Conservation (phyloP, 2,888 invertebrate species). For the Microplitis deprimator region DNA sequence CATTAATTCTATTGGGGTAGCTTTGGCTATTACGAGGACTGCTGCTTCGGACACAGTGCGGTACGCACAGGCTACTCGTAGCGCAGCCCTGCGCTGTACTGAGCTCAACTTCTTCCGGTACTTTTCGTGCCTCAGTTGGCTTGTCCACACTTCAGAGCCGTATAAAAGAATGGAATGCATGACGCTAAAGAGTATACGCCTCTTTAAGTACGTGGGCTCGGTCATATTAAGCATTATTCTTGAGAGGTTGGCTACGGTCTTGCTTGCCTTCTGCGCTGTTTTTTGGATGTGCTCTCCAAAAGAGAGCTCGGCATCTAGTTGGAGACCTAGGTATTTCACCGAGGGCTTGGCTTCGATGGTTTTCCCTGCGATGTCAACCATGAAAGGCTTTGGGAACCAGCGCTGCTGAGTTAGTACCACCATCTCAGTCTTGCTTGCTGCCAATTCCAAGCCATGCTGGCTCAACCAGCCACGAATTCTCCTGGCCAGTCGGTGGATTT, state of each 20-base stretch:
- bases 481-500: slow-evolving; percentile 29
- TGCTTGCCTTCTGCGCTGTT: slow-evolving; percentile 44
- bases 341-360: slow-evolving; percentile 17
- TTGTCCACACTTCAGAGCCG: slow-evolving; percentile 48
- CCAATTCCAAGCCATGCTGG: slow-evolving; percentile 39
- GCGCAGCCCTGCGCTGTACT: slow-evolving; percentile 46
- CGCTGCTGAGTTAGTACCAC: slow-evolving; percentile 43
- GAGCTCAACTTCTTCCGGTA: slow-evolving; percentile 45
- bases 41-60: background rate
- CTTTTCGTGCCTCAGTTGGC: slow-evolving; percentile 40
- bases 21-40: slow-evolving; percentile 13
- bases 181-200: slow-evolving; percentile 41
- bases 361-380: slow-evolving; percentile 35
- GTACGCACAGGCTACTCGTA: slow-evolving; percentile 29
- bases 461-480: slow-evolving; percentile 32
- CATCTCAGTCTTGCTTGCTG: slow-evolving; percentile 49
- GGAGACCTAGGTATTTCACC: slow-evolving; percentile 52
- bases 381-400: slow-evolving; percentile 5
- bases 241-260: slow-evolving; percentile 39
- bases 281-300: slow-evolving; percentile 46
- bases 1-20: slow-evolving; percentile 16
- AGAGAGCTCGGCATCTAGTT: slow-evolving; percentile 43
- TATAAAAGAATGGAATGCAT: slow-evolving; percentile 49
- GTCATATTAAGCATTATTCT: slow-evolving; percentile 31
- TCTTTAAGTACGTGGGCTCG: slow-evolving; percentile 40